Evolutionary conservation across 2,113 vertebrate species (phyloP).

Genomic region (Heterotis niloticus): DNA sequence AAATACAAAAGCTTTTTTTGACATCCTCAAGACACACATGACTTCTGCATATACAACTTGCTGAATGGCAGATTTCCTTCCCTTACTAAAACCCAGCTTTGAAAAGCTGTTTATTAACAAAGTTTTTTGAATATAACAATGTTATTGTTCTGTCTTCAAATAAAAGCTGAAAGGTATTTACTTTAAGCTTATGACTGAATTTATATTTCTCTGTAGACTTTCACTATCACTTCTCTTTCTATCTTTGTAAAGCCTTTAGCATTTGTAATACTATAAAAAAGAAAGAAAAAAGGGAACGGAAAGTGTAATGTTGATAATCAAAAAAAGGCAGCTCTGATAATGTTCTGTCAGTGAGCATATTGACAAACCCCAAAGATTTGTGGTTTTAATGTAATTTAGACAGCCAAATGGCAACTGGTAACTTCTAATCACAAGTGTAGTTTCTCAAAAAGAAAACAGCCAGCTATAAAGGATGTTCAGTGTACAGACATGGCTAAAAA

Average conservation of each 20-base stretch:
- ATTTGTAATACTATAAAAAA: not conserved
- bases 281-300: too few species aligned
- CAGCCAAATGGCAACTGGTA: too few species aligned
- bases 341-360: too few species aligned
- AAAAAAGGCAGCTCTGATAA: not conserved
- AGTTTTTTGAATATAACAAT: not conserved
- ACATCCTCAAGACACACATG: conserved; percentile 45
- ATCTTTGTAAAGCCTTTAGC: not conserved
- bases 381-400: too few species aligned
- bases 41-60: conserved; percentile 46
- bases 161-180: conserved; percentile 22
- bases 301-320: not conserved
- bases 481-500: too few species aligned
- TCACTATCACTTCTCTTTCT: conserved; percentile 19
- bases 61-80: conserved; percentile 50
- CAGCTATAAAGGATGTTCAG: too few species aligned
- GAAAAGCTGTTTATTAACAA: conserved; percentile 28
- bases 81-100: conserved; percentile 16
- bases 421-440: too few species aligned
- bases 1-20: too few species aligned
- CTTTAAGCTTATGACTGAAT: conserved; percentile 31
- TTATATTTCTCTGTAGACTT: conserved; percentile 19
- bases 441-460: too few species aligned
- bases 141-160: conserved; percentile 12
- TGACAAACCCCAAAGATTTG: too few species aligned